Evolutionary conservation across 2,113 vertebrate genomes (phyloP), one percentile per base, ranked within the genome.

Genomic region (Apteryx owenii): DNA sequence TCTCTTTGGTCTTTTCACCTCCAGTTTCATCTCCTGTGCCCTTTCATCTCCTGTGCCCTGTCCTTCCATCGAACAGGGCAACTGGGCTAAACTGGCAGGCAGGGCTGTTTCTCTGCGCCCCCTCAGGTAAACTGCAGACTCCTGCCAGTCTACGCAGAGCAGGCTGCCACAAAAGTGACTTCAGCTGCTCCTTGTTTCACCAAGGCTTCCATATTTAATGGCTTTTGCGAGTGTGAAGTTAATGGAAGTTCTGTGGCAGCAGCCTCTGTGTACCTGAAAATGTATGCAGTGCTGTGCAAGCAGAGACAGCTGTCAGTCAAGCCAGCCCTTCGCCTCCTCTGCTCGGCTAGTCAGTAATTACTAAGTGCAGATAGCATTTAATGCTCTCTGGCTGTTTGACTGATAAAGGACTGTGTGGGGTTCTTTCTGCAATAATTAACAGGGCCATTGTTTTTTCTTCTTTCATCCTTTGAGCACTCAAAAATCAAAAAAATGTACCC

Each of bases 21-120:
- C 50, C 31, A 25, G 5, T 56, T 65, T 61, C 2, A 38, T 20
- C 10, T 88, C 68, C 48, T 33, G 5, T 87, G 46, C 10, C 13
- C 10, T 5, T 65, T 61, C 2, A 38, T 20, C 10, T 88, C 68
- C 48, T 33, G 5, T 87, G 46, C 10, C 13, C 10, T 5, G 23
- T 50, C 25, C 29, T 66, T 46, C 36, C 40, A 15, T 7, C 0
- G 0, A 50, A 56, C 28, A 33, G 50, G 53, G 16, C 28, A 25
- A 29, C 23, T 12, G 77, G 75, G 22, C 70, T 60, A 36, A 0
- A 0, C 29, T 50, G 54, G 5, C 21, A 50, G n/a, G 17, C 51
- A 3, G 6, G 29, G 25, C 1, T 3, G 51, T 29, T 42, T 36
- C 56, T 71, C 76, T 1, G 1, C 29, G 64, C 9, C 7, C 4